phyloP scores from a whole-genome alignment of 2,888 invertebrate genomes.

The Hipparchia sbordonii region DNA sequence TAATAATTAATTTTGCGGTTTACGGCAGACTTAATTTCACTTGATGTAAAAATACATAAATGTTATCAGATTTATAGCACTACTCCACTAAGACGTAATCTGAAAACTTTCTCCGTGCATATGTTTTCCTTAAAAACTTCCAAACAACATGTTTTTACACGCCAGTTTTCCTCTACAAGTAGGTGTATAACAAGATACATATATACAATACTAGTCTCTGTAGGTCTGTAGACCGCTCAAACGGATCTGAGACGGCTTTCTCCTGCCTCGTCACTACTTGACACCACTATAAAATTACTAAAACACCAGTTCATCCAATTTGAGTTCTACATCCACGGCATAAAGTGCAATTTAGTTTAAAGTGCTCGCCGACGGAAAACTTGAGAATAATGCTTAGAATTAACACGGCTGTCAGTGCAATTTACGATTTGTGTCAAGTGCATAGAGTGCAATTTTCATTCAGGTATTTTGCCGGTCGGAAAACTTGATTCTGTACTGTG shows the following conservation, averaged over 20 bases:
- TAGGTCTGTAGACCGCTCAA: constrained; percentile 33
- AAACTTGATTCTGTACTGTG: constrained; percentile 15
- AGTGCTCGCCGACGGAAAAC: constrained; percentile 11
- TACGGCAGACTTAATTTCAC: background rate
- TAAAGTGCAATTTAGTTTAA: constrained; percentile 24
- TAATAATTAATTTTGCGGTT: background rate
- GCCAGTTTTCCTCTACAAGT: constrained; percentile 37
- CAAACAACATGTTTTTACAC: constrained; percentile 27
- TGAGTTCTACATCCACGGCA: constrained; percentile 3
- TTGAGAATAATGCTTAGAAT: constrained; percentile 22
- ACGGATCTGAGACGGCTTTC: constrained; percentile 39
- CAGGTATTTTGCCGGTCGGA: background rate
- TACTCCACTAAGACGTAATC: background rate
- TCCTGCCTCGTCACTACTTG: constrained; percentile 36
- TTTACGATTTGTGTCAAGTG: constrained; percentile 22
- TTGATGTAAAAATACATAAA: background rate
- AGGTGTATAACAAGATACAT: constrained; percentile 19
- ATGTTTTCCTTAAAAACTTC: constrained; percentile 15
- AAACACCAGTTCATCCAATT: background rate
- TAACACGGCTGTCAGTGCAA: background rate
- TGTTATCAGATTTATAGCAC: background rate
- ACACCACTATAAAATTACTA: constrained; percentile 32
- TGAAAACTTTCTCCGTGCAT: constrained; percentile 13
- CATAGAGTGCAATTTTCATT: constrained; percentile 23
- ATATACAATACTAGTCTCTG: constrained; percentile 21